phyloP scores from a whole-genome alignment of 2,797 vertebrate genomes.

The Poecilia velifera region DNA sequence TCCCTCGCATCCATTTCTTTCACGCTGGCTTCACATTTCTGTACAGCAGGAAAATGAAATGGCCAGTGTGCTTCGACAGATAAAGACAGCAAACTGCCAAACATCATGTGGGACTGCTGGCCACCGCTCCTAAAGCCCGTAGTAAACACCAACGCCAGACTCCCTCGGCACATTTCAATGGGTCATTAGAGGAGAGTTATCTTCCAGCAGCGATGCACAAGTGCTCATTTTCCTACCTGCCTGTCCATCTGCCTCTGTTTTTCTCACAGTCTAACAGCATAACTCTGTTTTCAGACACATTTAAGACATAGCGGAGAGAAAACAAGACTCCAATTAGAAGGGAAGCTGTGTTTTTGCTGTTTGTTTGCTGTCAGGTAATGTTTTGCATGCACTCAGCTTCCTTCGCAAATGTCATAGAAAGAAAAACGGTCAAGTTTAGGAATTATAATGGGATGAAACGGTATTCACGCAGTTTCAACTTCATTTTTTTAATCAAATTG shows the following conservation, averaged over 20 bases:
- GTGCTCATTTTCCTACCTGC: slow-evolving; percentile 17
- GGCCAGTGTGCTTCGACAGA: background rate
- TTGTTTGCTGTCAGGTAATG: background rate
- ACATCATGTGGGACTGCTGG: slow-evolving; percentile 4
- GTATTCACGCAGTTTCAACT: background rate
- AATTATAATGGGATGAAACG: background rate
- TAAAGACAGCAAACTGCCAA: background rate
- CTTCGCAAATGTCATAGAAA: background rate
- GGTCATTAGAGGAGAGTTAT: slow-evolving; percentile 9
- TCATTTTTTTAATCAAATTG: background rate
- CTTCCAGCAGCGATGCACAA: slow-evolving; percentile 21
- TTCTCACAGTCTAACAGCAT: background rate
- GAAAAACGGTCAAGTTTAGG: background rate
- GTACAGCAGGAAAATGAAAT: background rate
- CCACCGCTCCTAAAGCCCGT: background rate
- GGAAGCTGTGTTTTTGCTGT: background rate
- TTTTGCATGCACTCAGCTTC: background rate
- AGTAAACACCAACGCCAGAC: slow-evolving; percentile 18
- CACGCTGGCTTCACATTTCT: background rate
- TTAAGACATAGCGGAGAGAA: background rate
- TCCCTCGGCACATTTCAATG: background rate
- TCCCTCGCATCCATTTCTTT: background rate
- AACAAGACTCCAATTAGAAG: background rate
- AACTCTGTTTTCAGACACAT: slow-evolving; percentile 6
- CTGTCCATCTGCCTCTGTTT: slow-evolving; percentile 15